phyloP scores from a whole-genome alignment of 2,113 vertebrate species.

The Scophthalmus maximus region DNA sequence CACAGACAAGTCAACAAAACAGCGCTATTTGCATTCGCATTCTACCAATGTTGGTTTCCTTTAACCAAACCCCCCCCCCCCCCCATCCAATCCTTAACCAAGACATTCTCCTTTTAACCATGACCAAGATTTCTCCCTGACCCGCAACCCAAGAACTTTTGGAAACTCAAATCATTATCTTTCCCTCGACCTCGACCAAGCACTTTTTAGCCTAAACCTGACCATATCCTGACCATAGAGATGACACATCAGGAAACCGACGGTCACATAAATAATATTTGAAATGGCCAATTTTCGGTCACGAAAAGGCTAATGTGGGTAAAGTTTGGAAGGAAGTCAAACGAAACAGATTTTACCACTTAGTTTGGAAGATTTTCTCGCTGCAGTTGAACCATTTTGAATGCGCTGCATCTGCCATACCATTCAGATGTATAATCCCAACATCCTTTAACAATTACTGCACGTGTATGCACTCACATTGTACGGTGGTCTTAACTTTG shows the following conservation, averaged over 20 bases:
- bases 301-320: neutral
- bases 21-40: neutral
- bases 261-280: neutral
- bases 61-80: no score
- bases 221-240: neutral
- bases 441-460: constrained; percentile 34
- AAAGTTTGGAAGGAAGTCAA: neutral
- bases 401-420: neutral
- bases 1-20: neutral
- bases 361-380: neutral
- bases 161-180: neutral
- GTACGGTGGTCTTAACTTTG: neutral
- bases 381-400: neutral
- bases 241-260: neutral
- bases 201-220: neutral
- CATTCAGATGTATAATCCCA: neutral
- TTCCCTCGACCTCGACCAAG: neutral
- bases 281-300: neutral
- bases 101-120: neutral
- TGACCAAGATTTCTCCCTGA: neutral
- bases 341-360: neutral
- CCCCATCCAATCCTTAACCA: no score
- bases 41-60: neutral
- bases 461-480: neutral
- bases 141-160: neutral